phyloP scores from a whole-genome alignment of 2,113 vertebrate species.

The Salvelinus fontinalis region DNA sequence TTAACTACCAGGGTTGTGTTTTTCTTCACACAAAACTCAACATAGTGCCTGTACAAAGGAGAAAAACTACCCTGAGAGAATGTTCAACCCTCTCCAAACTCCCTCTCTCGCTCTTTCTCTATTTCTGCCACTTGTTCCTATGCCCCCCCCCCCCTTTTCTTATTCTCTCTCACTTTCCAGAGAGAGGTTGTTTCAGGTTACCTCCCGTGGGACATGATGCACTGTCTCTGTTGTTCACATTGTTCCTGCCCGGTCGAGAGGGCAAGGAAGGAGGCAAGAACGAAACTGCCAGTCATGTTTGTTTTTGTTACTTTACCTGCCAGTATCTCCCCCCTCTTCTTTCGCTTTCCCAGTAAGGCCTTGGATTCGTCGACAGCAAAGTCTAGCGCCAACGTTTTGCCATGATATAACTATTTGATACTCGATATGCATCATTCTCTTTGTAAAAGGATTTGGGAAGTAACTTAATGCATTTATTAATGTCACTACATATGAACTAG shows the following conservation, averaged over 20 bases:
- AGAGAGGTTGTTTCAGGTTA: constrained; percentile 47
- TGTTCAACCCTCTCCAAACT: constrained; percentile 19
- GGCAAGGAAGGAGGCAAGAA: constrained; percentile 55
- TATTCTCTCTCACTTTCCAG: constrained; percentile 19
- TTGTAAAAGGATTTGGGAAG: not conserved
- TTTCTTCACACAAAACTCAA: constrained; percentile 37
- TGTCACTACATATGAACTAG: not conserved
- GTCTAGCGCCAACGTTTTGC: not conserved
- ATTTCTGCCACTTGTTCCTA: constrained; percentile 9
- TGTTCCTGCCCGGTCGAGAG: constrained; percentile 38
- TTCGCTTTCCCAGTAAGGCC: constrained; percentile 9
- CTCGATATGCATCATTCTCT: not conserved
- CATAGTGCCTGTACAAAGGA: constrained; percentile 45
- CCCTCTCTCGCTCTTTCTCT: constrained; percentile 8
- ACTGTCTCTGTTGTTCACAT: constrained; percentile 44
- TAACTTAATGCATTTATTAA: constrained; percentile 10
- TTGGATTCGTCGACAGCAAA: constrained; percentile 32
- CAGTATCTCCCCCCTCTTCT: constrained; percentile 56
- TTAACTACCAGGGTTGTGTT: constrained; percentile 44
- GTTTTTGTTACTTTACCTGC: constrained; percentile 43
- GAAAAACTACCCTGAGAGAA: constrained; percentile 43
- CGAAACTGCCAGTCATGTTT: constrained; percentile 65
- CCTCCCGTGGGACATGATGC: constrained; percentile 48
- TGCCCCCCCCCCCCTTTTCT: constrained; percentile 35
- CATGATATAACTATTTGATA: not conserved